These are phyloP conservation scores for Cryptotermes secundus DNA, from an alignment of 1,140 invertebrate species.

Conservation along the genomic window DNA sequence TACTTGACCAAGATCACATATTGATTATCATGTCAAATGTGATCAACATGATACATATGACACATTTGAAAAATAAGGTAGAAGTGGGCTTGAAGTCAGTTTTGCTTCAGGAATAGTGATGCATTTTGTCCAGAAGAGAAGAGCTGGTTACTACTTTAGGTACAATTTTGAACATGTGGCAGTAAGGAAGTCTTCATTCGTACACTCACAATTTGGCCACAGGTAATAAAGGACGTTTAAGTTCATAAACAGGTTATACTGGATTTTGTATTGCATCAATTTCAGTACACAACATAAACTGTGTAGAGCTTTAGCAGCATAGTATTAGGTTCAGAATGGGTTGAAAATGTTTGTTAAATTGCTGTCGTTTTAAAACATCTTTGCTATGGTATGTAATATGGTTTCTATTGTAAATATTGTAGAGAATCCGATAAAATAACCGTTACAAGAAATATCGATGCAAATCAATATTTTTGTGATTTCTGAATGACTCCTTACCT, in stretches of 20 bases:
- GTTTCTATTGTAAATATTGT: conserved; percentile 20
- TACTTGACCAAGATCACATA: too few species aligned
- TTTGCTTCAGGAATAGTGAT: too few species aligned
- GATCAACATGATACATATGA: too few species aligned
- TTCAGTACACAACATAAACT: not conserved
- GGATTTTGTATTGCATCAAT: not conserved
- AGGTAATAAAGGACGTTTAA: not conserved
- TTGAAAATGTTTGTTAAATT: conserved; percentile 13
- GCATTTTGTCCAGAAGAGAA: too few species aligned
- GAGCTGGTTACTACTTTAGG: too few species aligned
- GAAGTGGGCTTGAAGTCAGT: too few species aligned
- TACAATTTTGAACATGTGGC: too few species aligned
- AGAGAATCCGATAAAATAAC: not conserved
- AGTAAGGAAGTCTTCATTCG: too few species aligned
- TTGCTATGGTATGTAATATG: conserved; percentile 3
- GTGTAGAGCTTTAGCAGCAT: not conserved
- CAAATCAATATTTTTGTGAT: not conserved
- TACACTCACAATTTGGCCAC: not conserved
- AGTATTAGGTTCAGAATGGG: not conserved
- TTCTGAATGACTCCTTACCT: not conserved
- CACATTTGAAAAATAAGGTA: too few species aligned
- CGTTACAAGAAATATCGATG: conserved; percentile 1
- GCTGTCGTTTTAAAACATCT: not conserved
- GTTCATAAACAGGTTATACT: not conserved
- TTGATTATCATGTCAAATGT: too few species aligned